These are phyloP conservation scores for Brachionus sp. DNA, from an alignment of 1,140 invertebrate species.

Conservation along the genomic window DNA sequence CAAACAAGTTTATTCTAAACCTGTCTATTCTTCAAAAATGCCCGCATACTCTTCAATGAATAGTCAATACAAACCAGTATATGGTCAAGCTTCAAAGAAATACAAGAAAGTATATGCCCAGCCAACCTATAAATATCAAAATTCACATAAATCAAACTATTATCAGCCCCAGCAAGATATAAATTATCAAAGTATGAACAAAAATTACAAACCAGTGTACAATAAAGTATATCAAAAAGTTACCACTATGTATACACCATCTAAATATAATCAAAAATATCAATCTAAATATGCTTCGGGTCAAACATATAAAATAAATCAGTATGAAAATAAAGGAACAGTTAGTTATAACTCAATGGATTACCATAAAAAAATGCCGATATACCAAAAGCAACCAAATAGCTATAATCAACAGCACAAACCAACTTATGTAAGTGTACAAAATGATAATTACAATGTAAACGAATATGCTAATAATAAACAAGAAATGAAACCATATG, in stretches of 20 bases:
- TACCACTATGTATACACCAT: too few species aligned
- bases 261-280: not conserved
- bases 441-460: not conserved
- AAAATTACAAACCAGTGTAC: not conserved
- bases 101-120: not conserved
- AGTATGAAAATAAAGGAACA: not conserved
- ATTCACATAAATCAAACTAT: not conserved
- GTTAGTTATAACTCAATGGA: not conserved
- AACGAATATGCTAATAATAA: not conserved
- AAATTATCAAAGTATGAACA: not conserved
- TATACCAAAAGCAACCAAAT: not conserved
- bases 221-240: not conserved
- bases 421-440: not conserved
- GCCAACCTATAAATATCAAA: not conserved
- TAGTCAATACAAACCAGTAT: not conserved
- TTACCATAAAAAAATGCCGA: not conserved
- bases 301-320: not conserved
- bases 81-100: not conserved
- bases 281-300: not conserved
- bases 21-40: not conserved
- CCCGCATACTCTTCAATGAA: not conserved
- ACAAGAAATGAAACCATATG: not conserved
- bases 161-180: not conserved
- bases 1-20: not conserved
- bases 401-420: not conserved